These are phyloP conservation scores for Agonum fuliginosum DNA, from an alignment of 2,888 invertebrate genomes.

Conservation along the genomic window DNA sequence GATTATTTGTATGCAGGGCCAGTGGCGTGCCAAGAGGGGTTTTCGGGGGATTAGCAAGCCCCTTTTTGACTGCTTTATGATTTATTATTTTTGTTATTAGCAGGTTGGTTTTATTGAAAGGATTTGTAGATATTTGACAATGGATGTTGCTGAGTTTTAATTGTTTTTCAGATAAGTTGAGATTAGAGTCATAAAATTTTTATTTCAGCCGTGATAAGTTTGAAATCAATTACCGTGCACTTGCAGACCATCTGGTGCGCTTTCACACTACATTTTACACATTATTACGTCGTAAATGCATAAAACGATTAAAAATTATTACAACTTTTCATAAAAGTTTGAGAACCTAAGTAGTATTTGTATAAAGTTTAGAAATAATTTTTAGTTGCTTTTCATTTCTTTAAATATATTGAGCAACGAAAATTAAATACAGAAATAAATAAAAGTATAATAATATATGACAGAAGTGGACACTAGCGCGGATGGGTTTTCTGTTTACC, in stretches of 20 bases:
- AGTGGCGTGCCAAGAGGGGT: slow-evolving; percentile 15
- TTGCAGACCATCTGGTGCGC: neutral
- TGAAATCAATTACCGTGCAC: slow-evolving; percentile 20
- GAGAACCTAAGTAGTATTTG: too few species aligned
- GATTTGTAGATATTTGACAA: slow-evolving; percentile 36
- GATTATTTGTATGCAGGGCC: slow-evolving; percentile 40
- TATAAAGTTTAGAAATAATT: too few species aligned
- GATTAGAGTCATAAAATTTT: slow-evolving; percentile 25
- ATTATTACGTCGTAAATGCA: too few species aligned
- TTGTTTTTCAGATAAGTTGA: slow-evolving; percentile 29
- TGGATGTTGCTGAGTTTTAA: slow-evolving; percentile 13
- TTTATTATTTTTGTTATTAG: slow-evolving; percentile 31
- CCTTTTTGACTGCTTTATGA: slow-evolving; percentile 15
- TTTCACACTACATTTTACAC: neutral
- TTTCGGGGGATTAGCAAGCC: neutral
- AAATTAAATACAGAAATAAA: too few species aligned
- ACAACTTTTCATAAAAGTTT: too few species aligned
- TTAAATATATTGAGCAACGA: too few species aligned
- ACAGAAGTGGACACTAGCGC: too few species aligned
- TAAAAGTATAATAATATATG: too few species aligned
- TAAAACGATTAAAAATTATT: too few species aligned
- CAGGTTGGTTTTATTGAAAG: slow-evolving; percentile 9
- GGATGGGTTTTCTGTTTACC: too few species aligned
- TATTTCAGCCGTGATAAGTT: slow-evolving; percentile 11
- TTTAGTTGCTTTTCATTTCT: too few species aligned